Percentiles rank a stretch among this genome's conserved stretches.
These are phyloP conservation scores for Florisuga fusca DNA, from an alignment of 2,797 vertebrate genomes.

Conservation along the genomic window DNA sequence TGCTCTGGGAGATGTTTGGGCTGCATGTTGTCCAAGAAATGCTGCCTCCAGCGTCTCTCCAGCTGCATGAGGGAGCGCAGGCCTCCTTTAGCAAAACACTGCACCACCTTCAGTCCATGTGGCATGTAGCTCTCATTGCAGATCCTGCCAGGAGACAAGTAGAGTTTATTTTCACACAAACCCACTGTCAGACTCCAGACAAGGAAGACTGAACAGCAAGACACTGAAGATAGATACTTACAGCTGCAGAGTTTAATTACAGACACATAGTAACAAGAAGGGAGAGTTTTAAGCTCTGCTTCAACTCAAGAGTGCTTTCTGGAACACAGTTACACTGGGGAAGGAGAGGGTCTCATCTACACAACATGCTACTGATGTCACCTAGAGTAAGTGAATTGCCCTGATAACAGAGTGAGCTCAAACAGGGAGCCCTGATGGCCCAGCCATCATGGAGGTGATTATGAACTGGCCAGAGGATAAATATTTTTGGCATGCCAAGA, in stretches of 20 bases:
- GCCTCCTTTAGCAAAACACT: slow-evolving; percentile 81
- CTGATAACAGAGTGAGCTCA: too few species aligned
- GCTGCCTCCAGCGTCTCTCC: slow-evolving; percentile 95
- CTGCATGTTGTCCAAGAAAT: slow-evolving; percentile 93
- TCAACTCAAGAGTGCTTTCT: background rate
- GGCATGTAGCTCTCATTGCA: slow-evolving; percentile 91
- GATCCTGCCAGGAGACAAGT: slow-evolving; percentile 84
- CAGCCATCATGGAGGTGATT: too few species aligned
- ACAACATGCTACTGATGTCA: too few species aligned
- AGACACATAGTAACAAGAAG: background rate
- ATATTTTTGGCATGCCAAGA: too few species aligned
- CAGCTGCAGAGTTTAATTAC: background rate
- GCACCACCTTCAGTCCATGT: slow-evolving; percentile 97
- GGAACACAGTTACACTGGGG: background rate
- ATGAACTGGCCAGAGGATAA: too few species aligned
- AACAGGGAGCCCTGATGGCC: too few species aligned
- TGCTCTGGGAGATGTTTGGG: slow-evolving; percentile 91
- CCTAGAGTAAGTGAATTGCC: too few species aligned
- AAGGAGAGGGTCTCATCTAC: background rate
- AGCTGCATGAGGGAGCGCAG: slow-evolving; percentile 90
- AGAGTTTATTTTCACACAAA: slow-evolving; percentile 31
- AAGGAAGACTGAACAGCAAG: background rate
- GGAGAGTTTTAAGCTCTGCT: slow-evolving; percentile 6
- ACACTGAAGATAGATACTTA: background rate
- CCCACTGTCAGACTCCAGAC: background rate